Percentiles rank a stretch among this genome's conserved stretches.
Evolutionary conservation across 2,797 vertebrate genomes (phyloP).

Genomic region (Takifugu ocellatus): DNA sequence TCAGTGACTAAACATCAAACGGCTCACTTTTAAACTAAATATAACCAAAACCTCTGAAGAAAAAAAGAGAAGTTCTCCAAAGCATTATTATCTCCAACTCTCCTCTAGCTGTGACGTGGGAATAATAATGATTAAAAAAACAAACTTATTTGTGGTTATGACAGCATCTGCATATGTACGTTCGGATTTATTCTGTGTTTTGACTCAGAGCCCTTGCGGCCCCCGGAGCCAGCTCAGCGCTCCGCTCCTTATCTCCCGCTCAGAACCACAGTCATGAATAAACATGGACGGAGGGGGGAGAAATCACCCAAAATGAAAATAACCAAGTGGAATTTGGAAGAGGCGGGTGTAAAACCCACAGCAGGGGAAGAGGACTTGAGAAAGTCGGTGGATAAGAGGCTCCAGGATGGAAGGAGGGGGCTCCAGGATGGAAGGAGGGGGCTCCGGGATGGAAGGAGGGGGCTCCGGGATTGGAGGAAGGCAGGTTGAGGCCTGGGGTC

Average conservation of each 20-base stretch:
- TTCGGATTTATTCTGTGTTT: slow-evolving; percentile 8
- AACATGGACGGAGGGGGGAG: slow-evolving; percentile 48
- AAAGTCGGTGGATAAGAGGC: slow-evolving; percentile 37
- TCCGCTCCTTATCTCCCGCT: slow-evolving; percentile 62
- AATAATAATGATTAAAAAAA: neutral
- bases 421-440: slow-evolving; percentile 33
- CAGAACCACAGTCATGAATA: slow-evolving; percentile 65
- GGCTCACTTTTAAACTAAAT: neutral
- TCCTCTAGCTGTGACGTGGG: slow-evolving; percentile 4
- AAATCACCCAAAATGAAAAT: slow-evolving; percentile 58
- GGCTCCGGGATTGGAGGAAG: slow-evolving; percentile 22
- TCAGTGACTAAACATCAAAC: neutral
- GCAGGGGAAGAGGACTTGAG: slow-evolving; percentile 15
- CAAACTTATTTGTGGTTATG: slow-evolving; percentile 10
- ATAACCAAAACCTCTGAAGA: slow-evolving; percentile 2
- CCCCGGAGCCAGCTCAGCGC: slow-evolving; percentile 59
- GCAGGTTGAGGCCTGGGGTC: slow-evolving; percentile 38
- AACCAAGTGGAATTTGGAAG: slow-evolving; percentile 54
- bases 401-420: slow-evolving; percentile 16
- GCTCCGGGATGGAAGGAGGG: too few species aligned
- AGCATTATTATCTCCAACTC: slow-evolving; percentile 13
- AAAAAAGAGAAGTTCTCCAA: slow-evolving; percentile 1
- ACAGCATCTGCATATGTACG: slow-evolving; percentile 6
- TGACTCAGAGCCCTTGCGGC: slow-evolving; percentile 45
- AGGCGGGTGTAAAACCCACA: slow-evolving; percentile 42